A percentile compares a stretch with the other conserved stretches of the same genome.
Evolutionary conservation across 2,888 invertebrate genomes (phyloP).

Genomic region (Ennomos quercinarius): DNA sequence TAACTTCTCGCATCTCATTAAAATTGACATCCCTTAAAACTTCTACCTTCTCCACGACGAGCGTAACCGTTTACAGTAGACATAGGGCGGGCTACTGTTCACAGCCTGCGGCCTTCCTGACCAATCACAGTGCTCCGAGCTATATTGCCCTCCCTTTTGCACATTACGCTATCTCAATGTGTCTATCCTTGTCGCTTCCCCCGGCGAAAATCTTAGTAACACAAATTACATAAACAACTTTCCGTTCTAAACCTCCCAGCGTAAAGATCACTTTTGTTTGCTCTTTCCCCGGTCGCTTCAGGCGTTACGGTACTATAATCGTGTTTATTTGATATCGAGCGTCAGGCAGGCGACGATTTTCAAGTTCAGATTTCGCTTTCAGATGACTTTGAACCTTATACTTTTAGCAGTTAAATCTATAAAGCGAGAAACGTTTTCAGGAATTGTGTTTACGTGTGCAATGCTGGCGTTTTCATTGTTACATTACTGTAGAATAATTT

Average conservation of each 20-base stretch:
- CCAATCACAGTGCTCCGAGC: constrained; percentile 86
- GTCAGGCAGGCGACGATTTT: constrained; percentile 84
- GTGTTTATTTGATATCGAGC: constrained; percentile 85
- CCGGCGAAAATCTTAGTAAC: constrained; percentile 81
- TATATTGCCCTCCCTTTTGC: constrained; percentile 71
- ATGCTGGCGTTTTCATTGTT: constrained; percentile 84
- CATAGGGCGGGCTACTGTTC: constrained; percentile 86
- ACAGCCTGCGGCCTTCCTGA: constrained; percentile 86
- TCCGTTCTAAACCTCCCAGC: constrained; percentile 46
- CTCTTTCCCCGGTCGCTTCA: constrained; percentile 56
- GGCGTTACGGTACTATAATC: constrained; percentile 64
- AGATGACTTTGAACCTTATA: constrained; percentile 76
- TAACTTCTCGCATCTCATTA: not conserved
- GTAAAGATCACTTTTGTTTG: constrained; percentile 60
- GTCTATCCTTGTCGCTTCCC: constrained; percentile 74
- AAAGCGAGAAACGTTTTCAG: constrained; percentile 57
- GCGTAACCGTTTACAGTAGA: constrained; percentile 81
- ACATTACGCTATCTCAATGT: constrained; percentile 57
- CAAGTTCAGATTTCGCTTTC: constrained; percentile 82
- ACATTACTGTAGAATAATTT: constrained; percentile 63
- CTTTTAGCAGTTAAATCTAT: constrained; percentile 64
- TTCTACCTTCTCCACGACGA: constrained; percentile 63
- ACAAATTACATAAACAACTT: constrained; percentile 54
- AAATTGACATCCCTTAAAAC: constrained; percentile 23
- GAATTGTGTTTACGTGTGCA: constrained; percentile 84